Base-by-base conservation (phyloP, 2,113 vertebrate species). In the Suricata suricatta region DNA sequence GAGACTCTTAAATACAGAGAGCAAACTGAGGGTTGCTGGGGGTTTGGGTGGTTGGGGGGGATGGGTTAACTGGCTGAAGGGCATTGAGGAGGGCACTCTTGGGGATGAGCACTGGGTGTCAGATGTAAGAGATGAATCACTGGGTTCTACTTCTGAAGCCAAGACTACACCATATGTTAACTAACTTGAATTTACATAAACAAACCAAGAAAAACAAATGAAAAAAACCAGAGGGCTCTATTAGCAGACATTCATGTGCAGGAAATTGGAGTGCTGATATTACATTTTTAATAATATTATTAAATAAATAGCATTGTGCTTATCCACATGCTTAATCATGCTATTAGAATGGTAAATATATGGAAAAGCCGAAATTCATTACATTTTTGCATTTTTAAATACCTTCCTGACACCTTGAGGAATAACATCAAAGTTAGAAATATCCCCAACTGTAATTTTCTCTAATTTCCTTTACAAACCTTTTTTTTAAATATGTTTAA, bases 371-470 rank as follows among this genome's bases (percentile, higher is more conserved):
- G 17, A 93, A 71, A 88, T 71, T 71, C 47, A 94, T 77, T 87
- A 69, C 15, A 84, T 88, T 93, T 88, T 71, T 77, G 50, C 17
- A 88, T 92, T 77, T 84, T 89, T 35, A 90, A 96, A 88, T 88
- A n/a, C 23, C 10, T 68, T 81, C 29, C 25, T 77, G 11, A 54
- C 35, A 76, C 4, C 12, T 64, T 91, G 35, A 77, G 35, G 52
- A 82, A 97, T 83, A 87, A 85, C 41, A 88, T 81, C 7, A 80
- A 90, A 90, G 47, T 57, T 47, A 93, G 68, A 35, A 92, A 52
- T 82, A 35, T 38, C 82, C 16, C 6, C 71, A 3, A 21, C 27
- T 63, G 4, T 81, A 66, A 85, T 41, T 77, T 83, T 71, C 68
- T 92, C 23, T 93, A 41, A 88, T 4, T n/a, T 44, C 7, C 31